Percentiles rank a stretch among this genome's conserved stretches.
Conservation (phyloP, 2,113 vertebrate species). For the Noturus placidus region DNA sequence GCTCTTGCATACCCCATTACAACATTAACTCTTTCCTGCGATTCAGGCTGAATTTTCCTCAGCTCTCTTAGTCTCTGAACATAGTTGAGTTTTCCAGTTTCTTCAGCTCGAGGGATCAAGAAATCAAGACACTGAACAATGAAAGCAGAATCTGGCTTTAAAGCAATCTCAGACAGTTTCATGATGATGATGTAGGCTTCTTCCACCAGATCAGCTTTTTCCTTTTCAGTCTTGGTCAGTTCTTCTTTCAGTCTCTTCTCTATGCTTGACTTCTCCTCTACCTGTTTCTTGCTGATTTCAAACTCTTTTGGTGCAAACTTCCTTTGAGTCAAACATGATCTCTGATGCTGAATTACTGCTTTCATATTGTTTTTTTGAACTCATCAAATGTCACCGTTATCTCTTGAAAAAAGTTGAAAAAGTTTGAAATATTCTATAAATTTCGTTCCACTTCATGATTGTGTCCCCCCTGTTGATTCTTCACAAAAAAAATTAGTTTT, state of each 20-base stretch:
- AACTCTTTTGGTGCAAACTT: not conserved
- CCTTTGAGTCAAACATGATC: not conserved
- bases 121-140: constrained; percentile 43
- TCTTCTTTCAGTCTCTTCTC: not conserved
- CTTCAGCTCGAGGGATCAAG: constrained; percentile 40
- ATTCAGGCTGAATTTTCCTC: too few species aligned
- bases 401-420: too few species aligned
- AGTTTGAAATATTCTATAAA: too few species aligned
- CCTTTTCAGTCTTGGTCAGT: not conserved
- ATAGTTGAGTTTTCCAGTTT: not conserved
- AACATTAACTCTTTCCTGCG: not conserved
- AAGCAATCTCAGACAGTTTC: constrained; percentile 39
- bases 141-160: constrained; percentile 40
- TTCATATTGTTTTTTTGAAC: constrained; percentile 23
- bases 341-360: not conserved
- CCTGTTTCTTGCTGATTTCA: not conserved
- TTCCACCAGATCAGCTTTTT: constrained; percentile 3
- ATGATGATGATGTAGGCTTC: constrained; percentile 27
- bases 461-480: too few species aligned
- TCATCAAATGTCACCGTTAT: not conserved
- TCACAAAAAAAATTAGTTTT: too few species aligned
- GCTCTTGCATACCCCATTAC: not conserved
- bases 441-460: too few species aligned
- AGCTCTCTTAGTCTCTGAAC: not conserved
- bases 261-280: not conserved